Evolutionary conservation across 2,888 invertebrate genomes (phyloP).

Genomic region (Epirrhoe alternata): DNA sequence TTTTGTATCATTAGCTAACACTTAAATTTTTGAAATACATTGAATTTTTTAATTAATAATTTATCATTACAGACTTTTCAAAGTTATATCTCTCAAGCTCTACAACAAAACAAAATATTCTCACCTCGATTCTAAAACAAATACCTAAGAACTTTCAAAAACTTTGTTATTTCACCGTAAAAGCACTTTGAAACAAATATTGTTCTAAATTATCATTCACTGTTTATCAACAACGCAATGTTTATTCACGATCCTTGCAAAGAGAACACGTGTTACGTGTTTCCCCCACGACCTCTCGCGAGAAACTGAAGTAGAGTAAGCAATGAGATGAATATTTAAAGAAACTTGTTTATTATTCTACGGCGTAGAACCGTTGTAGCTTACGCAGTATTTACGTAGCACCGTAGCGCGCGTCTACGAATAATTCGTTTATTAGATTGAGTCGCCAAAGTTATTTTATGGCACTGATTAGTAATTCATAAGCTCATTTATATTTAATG

Average conservation of each 20-base stretch:
- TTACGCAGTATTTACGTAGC: conserved; percentile 4
- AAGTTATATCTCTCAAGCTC: too few relatives aligned
- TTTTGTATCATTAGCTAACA: too few relatives aligned
- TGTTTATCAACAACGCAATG: conserved; percentile 17
- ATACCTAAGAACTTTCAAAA: background rate
- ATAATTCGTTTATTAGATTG: background rate
- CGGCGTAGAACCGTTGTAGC: background rate
- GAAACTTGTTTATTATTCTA: background rate
- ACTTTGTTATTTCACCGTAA: background rate
- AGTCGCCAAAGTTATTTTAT: background rate
- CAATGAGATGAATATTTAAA: background rate
- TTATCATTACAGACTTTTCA: too few relatives aligned
- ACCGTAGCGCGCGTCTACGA: conserved; percentile 8
- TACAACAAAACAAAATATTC: background rate
- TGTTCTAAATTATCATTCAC: background rate
- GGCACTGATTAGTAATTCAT: too few relatives aligned
- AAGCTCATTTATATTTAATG: too few relatives aligned
- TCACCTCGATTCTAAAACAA: background rate
- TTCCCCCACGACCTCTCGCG: conserved; percentile 22
- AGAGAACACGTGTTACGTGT: conserved; percentile 12
- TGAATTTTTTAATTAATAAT: too few relatives aligned
- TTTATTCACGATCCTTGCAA: background rate
- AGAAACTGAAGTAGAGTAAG: conserved; percentile 23
- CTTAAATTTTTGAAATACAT: too few relatives aligned
- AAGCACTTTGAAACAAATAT: background rate